Evolutionary conservation across 2,113 vertebrate species (phyloP).

Genomic region (Leucopsar rothschildi): DNA sequence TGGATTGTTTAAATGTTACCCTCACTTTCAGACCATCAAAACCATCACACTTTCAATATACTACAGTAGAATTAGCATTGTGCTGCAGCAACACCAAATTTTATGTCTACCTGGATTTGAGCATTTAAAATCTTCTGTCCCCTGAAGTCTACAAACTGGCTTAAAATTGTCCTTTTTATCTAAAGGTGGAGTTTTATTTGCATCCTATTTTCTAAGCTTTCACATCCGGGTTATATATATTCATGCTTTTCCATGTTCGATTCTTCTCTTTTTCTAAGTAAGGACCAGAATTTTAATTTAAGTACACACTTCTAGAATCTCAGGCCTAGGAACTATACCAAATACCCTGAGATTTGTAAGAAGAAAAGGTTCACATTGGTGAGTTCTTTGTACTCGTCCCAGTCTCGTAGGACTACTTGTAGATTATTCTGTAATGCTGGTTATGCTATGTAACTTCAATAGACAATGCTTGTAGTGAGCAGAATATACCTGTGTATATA

Average conservation of each 20-base stretch:
- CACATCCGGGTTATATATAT: neutral
- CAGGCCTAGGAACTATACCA: neutral
- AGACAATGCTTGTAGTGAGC: neutral
- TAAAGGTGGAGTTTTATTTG: neutral
- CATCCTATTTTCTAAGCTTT: neutral
- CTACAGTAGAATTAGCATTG: neutral
- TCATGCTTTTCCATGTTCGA: neutral
- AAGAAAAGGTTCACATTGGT: neutral
- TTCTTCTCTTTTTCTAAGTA: neutral
- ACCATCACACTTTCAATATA: neutral
- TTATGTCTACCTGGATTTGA: neutral
- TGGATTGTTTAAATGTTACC: neutral
- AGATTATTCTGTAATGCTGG: neutral
- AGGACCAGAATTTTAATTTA: neutral
- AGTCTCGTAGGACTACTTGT: neutral
- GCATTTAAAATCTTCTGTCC: neutral
- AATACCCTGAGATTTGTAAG: neutral
- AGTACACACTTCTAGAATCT: neutral
- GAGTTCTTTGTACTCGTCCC: neutral
- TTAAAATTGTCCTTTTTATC: neutral
- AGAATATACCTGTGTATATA: neutral
- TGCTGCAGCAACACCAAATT: neutral
- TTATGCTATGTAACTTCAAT: neutral
- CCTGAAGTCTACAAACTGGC: neutral
- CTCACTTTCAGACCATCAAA: neutral